Base-by-base conservation (phyloP, 2,888 invertebrate genomes). In the Podabrus alpinus region DNA sequence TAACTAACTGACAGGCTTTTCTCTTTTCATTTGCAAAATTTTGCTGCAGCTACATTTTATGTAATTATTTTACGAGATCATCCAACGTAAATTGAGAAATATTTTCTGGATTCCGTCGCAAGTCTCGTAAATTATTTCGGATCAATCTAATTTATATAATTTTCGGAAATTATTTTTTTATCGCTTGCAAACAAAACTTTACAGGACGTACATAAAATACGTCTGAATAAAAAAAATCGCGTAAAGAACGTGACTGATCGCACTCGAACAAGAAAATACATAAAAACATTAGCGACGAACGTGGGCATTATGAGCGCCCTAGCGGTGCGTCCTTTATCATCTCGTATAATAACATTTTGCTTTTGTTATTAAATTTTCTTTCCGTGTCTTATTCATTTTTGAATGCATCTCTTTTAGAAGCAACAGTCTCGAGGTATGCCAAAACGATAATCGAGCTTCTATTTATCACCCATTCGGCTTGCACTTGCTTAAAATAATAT, bases 311-410 rank as follows among this genome's bases (percentile, higher is more conserved):
- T 73, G 70, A 69, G 66, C 72, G 71, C 66, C 59, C 59, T 59
- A 29, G 60, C 66, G 66, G 45, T 59, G 64, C 69, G 62, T 72
- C 72, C 69, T 72, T 75, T 75, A 75, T 75, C 69, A 75, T 79
- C 71, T 74, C 71, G 69, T 68, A 72, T 72, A 72, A 75, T 75
- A 68, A 70, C 72, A 73, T 75, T 75, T 75, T 72, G 72, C 66
- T 64, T 73, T 70, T 72, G 73, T 69, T 74, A 72, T 74, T 74
- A 73, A 72, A 72, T 75, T 77, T 71, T 70, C 71, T 76, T 61
- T 62, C 68, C 64, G 68, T 67, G 67, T 67, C 68, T 73, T 64
- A 71, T 61, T 70, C 62, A 66, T 70, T 77, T 76, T 74, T 59
- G 66, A 60, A 24, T 64, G 16, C 62, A 16, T 68, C 73, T 71